Base-by-base conservation (phyloP, 2,797 vertebrate species). In the Limosa lapponica region DNA sequence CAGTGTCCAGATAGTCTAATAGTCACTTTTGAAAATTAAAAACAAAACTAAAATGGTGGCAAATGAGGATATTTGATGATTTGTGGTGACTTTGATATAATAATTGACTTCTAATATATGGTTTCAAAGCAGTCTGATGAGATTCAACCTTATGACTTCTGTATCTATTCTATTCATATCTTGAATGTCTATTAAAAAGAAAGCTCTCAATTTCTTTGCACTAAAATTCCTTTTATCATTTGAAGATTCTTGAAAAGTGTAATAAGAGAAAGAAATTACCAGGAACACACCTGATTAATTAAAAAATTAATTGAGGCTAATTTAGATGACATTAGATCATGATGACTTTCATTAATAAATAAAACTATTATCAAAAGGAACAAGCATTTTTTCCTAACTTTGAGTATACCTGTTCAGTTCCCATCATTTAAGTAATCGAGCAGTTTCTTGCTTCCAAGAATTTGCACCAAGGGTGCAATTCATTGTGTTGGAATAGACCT, bases 221-320 rank as follows among this genome's bases (percentile, higher is more conserved):
- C 79, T 87, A 28, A 73, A 90, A 93, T 17, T 52, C 67, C 86
- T 97, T 97, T 97, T 72, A 97, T 97, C 96, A 80, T 39, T 78
- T 88, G 41, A 89, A 82, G 82, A 81, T 54, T 84, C 93, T 92
- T 87, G 79, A 95, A 94, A 94, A 93, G 88, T 80, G 44, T 87
- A 90, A 88, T 58, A 94, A 73, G 82, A 94, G 72, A 79, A 93
- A 82, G 87, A 97, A 96, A 80, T 73, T 65, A 32, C 82, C 58
- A 90, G 83, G 32, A 55, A 64, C 10, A 14, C 69, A 88, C 61
- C 51, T 90, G 93, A 92, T 93, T 94, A 95, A 91, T 86, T 48
- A 6, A 88, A 66, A 96, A 94, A 95, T 62, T 78, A 92, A 83
- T 58, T 75, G 88, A 85, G 82, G 74, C 48, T 85, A 90, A 94